A percentile compares a stretch with the other conserved stretches of the same genome.
These are phyloP conservation scores for Scolopax mira DNA, from an alignment of 2,113 vertebrate species.

Conservation along the genomic window DNA sequence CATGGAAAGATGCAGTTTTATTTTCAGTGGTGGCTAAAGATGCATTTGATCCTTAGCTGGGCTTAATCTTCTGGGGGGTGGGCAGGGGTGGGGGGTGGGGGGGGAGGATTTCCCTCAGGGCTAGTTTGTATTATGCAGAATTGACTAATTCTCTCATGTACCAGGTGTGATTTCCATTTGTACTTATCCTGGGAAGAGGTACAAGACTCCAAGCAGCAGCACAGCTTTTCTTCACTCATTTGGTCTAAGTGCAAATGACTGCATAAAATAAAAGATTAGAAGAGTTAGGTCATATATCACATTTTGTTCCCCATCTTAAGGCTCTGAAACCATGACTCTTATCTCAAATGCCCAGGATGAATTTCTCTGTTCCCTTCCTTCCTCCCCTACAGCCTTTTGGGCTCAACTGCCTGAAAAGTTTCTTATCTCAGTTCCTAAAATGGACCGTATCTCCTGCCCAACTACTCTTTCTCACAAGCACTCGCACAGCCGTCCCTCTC, in stretches of 20 bases:
- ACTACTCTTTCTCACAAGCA: neutral
- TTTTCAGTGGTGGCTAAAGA: neutral
- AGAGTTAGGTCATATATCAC: neutral
- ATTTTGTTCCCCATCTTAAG: neutral
- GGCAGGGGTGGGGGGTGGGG: too few species aligned
- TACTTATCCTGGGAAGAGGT: neutral
- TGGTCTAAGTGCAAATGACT: neutral
- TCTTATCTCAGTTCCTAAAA: constrained; percentile 51
- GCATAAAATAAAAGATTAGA: neutral
- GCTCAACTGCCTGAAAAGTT: neutral
- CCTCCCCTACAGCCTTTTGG: neutral
- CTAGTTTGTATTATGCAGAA: neutral
- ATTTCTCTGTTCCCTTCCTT: constrained; percentile 9
- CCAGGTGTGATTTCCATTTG: neutral
- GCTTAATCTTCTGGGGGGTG: neutral
- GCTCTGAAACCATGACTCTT: constrained; percentile 1
- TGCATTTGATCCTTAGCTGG: neutral
- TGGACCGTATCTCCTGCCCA: neutral
- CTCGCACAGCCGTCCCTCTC: rapidly evolving
- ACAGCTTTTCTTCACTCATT: neutral
- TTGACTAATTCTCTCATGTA: neutral
- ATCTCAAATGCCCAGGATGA: constrained; percentile 23
- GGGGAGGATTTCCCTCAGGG: neutral
- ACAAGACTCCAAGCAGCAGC: neutral
- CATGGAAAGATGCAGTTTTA: neutral